Conservation (phyloP, 1,140 invertebrate species). For the Adelges cooleyi region DNA sequence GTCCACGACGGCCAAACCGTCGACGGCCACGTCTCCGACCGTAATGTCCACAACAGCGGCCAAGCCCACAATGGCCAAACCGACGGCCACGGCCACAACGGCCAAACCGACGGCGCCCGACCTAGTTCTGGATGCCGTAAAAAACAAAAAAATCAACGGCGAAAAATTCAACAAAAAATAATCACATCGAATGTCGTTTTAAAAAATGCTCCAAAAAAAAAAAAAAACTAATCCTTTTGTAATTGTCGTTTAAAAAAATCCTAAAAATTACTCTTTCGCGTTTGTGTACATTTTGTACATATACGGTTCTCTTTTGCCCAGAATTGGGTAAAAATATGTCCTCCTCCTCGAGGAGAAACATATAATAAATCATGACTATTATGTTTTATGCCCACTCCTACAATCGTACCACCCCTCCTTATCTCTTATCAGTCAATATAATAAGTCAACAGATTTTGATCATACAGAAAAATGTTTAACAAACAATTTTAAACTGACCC, state of each 20-base stretch:
- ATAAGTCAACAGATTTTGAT: too few relatives aligned
- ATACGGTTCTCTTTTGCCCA: neutral
- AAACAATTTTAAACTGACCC: too few relatives aligned
- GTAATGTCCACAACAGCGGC: too few relatives aligned
- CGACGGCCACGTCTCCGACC: neutral
- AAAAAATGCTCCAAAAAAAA: neutral
- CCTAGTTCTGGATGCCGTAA: neutral
- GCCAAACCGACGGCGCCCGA: neutral
- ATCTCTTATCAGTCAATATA: too few relatives aligned
- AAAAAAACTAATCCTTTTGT: neutral
- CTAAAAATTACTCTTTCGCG: neutral
- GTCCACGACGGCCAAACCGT: neutral
- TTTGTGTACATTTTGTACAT: neutral
- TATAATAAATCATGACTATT: too few relatives aligned
- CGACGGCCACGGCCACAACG: neutral
- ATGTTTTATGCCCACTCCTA: too few relatives aligned
- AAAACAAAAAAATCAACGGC: neutral
- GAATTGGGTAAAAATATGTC: neutral
- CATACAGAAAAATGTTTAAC: too few relatives aligned
- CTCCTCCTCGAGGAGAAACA: too few relatives aligned
- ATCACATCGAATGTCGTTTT: neutral
- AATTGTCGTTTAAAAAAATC: neutral
- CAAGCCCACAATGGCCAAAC: too few relatives aligned
- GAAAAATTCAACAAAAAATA: neutral
- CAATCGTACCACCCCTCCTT: too few relatives aligned